Conservation (phyloP, 1,140 invertebrate genomes). For the Anadara kagoshimensis region DNA sequence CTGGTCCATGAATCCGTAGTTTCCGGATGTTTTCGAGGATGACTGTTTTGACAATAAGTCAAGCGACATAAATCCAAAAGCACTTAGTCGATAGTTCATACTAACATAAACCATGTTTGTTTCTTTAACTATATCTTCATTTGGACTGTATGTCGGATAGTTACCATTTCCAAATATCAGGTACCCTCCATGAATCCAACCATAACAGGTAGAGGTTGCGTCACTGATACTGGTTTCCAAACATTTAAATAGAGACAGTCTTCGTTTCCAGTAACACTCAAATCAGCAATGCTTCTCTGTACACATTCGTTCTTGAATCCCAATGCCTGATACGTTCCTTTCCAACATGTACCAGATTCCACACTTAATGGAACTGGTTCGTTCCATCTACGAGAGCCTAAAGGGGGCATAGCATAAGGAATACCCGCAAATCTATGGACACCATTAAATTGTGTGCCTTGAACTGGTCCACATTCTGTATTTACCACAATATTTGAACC, state of each 20-base stretch:
- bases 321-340: conserved; percentile 33
- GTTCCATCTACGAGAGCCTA: conserved; percentile 80
- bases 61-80: conserved; percentile 82
- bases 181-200: conserved; percentile 86
- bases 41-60: conserved; percentile 82
- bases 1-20: conserved; percentile 55
- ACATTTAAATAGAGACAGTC: conserved; percentile 60
- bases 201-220: conserved; percentile 78
- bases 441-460: conserved; percentile 83
- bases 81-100: conserved; percentile 87
- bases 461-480: conserved; percentile 85
- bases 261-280: conserved; percentile 34
- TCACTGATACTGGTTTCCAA: conserved; percentile 46
- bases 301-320: conserved; percentile 34
- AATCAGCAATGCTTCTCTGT: conserved; percentile 74
- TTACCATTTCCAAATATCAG: conserved; percentile 79
- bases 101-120: conserved; percentile 92
- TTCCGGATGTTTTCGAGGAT: conserved; percentile 36
- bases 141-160: conserved; percentile 10
- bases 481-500: neutral
- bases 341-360: conserved; percentile 39
- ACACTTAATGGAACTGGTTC: conserved; percentile 69
- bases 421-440: conserved; percentile 89
- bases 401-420: conserved; percentile 86
- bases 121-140: conserved; percentile 72